Base-by-base conservation (phyloP, 2,113 vertebrate species). In the Epinephelus lanceolatus region DNA sequence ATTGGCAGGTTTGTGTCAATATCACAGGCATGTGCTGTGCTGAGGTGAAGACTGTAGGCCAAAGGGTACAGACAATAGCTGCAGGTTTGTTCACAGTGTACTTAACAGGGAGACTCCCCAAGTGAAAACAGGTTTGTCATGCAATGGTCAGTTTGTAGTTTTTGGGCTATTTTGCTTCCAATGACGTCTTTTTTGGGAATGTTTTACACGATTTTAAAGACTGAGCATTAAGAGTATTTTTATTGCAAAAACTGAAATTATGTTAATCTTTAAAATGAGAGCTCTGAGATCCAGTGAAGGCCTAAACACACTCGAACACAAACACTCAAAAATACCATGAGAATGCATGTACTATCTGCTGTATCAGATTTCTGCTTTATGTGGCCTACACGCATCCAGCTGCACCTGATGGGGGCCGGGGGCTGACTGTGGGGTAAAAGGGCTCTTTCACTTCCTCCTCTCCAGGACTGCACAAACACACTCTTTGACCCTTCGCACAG, bases 391-490 rank as follows among this genome's bases (percentile, higher is more conserved):
- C 23, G 84, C 65, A 37, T 81, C 59, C 91, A 93, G 90, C 88
- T 91, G 93, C 90, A 93, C 84, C 83, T 89, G 78, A 89, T 70
- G 27, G 71, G 62, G 59, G 74, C 14, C 19, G 0, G 37, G 40
- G 67, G 85, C 23, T 47, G 85, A 59, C 68, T 19, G 53, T 51
- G 49, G 47, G 55, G 71, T 85, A 78, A 90, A 92, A 85, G 72
- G 53, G 47, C 76, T 73, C 90, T 92, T 93, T 95, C 91, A 94
- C 86, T 82, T 87, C 86, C 86, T 81, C 80, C 79, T 73, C 78
- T 51, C 71, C 47, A 60, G 71, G 61, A 40, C 67, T 67, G 73
- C 86, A 92, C 92, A 93, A 91, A 92, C 80, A 74, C 88, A 66
- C 87, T 90, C 91, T 92, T 92, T 94, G 87, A 94, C 83, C 70